A percentile compares a stretch with the other conserved stretches of the same genome.
phyloP scores from a whole-genome alignment of 2,797 vertebrate genomes.

The Liasis olivaceus region DNA sequence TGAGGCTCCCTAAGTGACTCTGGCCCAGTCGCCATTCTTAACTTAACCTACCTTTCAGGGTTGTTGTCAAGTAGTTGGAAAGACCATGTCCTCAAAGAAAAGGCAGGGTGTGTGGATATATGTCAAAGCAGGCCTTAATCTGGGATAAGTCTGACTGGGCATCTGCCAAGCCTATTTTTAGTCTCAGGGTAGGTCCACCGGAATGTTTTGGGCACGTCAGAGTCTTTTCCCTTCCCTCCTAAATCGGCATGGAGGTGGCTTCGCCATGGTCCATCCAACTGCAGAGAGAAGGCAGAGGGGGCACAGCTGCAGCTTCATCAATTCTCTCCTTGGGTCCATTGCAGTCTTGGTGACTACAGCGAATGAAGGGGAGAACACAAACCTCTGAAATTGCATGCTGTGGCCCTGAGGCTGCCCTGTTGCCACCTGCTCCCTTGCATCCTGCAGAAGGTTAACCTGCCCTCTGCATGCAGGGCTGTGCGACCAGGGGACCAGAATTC shows the following conservation, averaged over 20 bases:
- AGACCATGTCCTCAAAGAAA: background rate
- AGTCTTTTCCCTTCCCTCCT: background rate
- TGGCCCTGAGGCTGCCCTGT: background rate
- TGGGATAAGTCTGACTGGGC: background rate
- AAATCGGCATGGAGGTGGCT: background rate
- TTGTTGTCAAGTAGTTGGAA: no score
- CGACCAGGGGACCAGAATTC: background rate
- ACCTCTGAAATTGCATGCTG: background rate
- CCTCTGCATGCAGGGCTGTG: background rate
- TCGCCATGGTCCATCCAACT: background rate
- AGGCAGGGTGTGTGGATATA: background rate
- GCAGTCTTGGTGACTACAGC: background rate
- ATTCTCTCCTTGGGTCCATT: background rate
- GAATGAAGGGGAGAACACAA: background rate
- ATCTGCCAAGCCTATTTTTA: background rate
- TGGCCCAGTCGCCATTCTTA: rapidly evolving
- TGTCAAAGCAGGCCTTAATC: background rate
- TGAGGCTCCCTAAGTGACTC: background rate
- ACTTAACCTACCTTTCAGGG: background rate
- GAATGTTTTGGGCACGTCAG: background rate
- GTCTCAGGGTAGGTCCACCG: background rate
- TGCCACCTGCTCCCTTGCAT: background rate
- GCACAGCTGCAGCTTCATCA: background rate
- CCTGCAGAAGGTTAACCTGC: background rate
- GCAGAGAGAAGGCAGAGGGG: background rate